These are phyloP conservation scores for Bombus balteatus DNA, from an alignment of 1,140 invertebrate species.

Conservation along the genomic window DNA sequence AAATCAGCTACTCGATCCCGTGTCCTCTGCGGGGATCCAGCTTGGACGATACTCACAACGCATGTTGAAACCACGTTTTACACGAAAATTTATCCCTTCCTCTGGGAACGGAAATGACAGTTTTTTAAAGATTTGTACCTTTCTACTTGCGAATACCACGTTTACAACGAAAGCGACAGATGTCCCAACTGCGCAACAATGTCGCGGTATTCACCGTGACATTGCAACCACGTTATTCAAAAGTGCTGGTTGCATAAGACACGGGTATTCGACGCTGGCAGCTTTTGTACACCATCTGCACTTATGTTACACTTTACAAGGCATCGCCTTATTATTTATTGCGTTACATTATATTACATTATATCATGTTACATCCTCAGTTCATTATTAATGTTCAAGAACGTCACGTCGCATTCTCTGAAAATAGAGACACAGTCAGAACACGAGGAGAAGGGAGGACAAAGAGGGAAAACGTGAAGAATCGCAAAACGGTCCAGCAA, in stretches of 20 bases:
- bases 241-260: slow-evolving; percentile 12
- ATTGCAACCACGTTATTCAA: slow-evolving; percentile 56
- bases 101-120: not conserved
- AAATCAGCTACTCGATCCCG: not conserved
- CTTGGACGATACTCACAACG: not conserved
- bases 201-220: slow-evolving; percentile 34
- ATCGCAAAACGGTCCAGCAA: slow-evolving; percentile 16
- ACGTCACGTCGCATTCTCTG: slow-evolving; percentile 6
- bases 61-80: not conserved
- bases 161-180: too few species aligned
- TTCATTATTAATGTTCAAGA: slow-evolving; percentile 53
- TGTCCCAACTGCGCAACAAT: slow-evolving; percentile 27
- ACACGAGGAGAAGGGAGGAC: too few species aligned
- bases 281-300: slow-evolving; percentile 4
- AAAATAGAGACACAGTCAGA: not conserved
- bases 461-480: slow-evolving; percentile 17
- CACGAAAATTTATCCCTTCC: not conserved
- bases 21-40: not conserved
- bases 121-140: not conserved
- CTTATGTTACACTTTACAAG: slow-evolving; percentile 56
- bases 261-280: slow-evolving; percentile 8
- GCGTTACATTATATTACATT: slow-evolving; percentile 60
- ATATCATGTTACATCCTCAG: slow-evolving; percentile 38
- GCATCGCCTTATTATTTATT: slow-evolving; percentile 61
- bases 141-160: not conserved